phyloP scores from a whole-genome alignment of 1,140 invertebrate species.

The Aphelinus certus region DNA sequence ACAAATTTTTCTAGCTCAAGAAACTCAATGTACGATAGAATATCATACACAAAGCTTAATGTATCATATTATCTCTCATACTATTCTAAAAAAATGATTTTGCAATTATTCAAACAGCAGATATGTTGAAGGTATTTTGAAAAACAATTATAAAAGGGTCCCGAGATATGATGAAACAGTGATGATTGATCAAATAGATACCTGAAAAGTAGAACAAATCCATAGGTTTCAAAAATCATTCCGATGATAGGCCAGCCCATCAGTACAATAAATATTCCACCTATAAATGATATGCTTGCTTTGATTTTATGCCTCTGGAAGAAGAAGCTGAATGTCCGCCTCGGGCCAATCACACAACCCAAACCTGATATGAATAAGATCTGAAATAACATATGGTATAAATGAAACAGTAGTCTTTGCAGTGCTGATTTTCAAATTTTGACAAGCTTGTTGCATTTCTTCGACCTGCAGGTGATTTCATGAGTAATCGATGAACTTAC shows the following conservation, averaged over 20 bases:
- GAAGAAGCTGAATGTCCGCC: slow-evolving; percentile 96
- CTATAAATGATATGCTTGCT: slow-evolving; percentile 92
- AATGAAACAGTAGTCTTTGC: too few species aligned
- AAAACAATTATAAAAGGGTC: too few species aligned
- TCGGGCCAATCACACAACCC: slow-evolving; percentile 94
- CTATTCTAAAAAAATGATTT: too few species aligned
- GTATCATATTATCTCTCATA: too few species aligned
- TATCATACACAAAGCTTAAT: too few species aligned
- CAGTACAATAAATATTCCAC: slow-evolving; percentile 94
- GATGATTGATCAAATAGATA: slow-evolving; percentile 49
- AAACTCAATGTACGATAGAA: too few species aligned
- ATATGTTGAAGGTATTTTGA: too few species aligned
- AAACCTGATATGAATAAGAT: slow-evolving; percentile 95
- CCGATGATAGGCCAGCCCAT: slow-evolving; percentile 95
- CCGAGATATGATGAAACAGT: too few species aligned
- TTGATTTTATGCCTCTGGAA: slow-evolving; percentile 97
- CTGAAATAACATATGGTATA: slow-evolving; percentile 60
- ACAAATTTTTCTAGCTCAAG: too few species aligned
- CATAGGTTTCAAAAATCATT: slow-evolving; percentile 95
- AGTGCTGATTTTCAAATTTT: too few species aligned
- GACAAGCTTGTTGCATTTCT: too few species aligned
- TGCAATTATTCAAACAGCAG: too few species aligned
- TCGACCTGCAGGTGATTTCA: slow-evolving; percentile 7
- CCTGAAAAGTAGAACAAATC: slow-evolving; percentile 85
- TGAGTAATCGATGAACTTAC: slow-evolving; percentile 70